These are phyloP conservation scores for Pelecanus crispus DNA, from an alignment of 2,113 vertebrate genomes.

Conservation along the genomic window DNA sequence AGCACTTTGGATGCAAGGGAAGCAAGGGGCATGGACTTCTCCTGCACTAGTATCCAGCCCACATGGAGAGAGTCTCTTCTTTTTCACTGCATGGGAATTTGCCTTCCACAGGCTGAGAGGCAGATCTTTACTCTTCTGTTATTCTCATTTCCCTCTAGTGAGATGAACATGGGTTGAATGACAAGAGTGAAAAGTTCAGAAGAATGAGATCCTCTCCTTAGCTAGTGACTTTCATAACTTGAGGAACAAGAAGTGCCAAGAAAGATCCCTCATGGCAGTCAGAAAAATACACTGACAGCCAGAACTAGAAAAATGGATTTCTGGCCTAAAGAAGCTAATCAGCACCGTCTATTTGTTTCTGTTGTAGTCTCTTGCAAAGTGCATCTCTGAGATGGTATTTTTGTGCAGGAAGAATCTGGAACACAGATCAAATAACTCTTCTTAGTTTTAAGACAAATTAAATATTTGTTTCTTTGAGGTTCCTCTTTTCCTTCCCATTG, in stretches of 20 bases:
- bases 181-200: background rate
- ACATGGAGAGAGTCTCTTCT: accelerated
- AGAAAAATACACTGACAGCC: background rate
- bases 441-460: background rate
- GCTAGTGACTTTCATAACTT: background rate
- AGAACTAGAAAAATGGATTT: background rate
- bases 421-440: background rate
- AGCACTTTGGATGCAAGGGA: background rate
- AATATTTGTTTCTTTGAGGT: background rate
- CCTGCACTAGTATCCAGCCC: background rate
- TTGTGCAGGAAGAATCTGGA: background rate
- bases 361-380: background rate
- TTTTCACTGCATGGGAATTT: background rate
- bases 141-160: background rate
- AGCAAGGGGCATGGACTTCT: background rate
- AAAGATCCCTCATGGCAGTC: background rate
- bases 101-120: background rate
- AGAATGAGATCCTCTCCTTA: background rate
- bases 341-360: background rate
- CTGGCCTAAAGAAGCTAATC: background rate
- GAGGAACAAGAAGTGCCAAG: background rate
- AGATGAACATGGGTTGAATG: background rate
- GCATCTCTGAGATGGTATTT: background rate
- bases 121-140: background rate
- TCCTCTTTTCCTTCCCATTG: background rate